These are phyloP conservation scores for Oxystoma pomonae DNA, from an alignment of 2,888 invertebrate genomes.

Conservation along the genomic window DNA sequence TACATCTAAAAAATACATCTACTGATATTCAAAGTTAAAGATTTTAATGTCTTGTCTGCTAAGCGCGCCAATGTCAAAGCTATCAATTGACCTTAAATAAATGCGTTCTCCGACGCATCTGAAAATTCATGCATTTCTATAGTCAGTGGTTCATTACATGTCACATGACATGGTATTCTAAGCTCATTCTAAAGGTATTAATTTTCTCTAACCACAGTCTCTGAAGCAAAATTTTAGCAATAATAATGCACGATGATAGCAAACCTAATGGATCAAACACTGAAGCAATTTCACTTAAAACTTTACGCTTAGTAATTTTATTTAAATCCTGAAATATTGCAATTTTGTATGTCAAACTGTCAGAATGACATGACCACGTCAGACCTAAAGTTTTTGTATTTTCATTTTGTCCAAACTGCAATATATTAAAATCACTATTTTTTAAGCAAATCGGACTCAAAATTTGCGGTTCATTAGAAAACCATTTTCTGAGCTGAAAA, in stretches of 20 bases:
- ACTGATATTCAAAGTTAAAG: not conserved
- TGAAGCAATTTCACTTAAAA: conserved; percentile 24
- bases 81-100: too few species aligned
- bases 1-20: not conserved
- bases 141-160: conserved; percentile 7
- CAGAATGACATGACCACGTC: conserved; percentile 1
- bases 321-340: not conserved
- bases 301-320: conserved; percentile 19
- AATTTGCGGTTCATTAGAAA: conserved; percentile 16
- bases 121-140: too few species aligned
- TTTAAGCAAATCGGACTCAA: not conserved
- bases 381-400: conserved; percentile 10
- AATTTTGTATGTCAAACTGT: conserved; percentile 3
- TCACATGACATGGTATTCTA: conserved; percentile 15
- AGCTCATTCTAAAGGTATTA: conserved; percentile 11
- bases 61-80: not conserved
- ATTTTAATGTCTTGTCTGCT: not conserved
- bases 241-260: conserved; percentile 26
- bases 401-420: not conserved
- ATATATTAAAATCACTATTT: not conserved
- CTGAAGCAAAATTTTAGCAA: conserved; percentile 25
- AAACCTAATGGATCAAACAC: conserved; percentile 31
- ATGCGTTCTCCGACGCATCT: too few species aligned
- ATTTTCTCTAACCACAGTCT: conserved; percentile 23
- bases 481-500: conserved; percentile 25